Percentiles rank a stretch among this genome's conserved stretches.
phyloP scores from a whole-genome alignment of 2,113 vertebrate genomes.

The Psilopsiagon aurifrons region DNA sequence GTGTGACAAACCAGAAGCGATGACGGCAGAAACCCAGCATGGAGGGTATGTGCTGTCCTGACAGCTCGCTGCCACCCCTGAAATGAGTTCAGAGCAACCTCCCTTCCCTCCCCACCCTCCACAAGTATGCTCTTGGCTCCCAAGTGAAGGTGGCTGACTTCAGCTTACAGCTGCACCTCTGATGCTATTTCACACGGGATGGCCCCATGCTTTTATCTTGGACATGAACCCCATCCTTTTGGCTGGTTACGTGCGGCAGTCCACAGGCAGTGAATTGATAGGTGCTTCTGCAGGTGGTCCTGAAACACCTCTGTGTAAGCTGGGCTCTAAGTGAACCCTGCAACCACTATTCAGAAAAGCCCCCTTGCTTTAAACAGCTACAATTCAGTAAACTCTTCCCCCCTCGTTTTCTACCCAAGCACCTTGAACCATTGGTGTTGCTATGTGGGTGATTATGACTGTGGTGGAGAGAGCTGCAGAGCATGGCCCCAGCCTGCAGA shows the following conservation, averaged over 20 bases:
- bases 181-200: fast-evolving
- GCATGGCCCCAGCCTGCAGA: too few species aligned
- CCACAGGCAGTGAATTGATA: fast-evolving
- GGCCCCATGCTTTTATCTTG: not conserved
- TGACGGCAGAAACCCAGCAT: not conserved
- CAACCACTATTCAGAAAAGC: fast-evolving
- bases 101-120: not conserved
- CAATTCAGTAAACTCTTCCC: not conserved
- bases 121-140: not conserved
- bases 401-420: not conserved
- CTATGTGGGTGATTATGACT: not conserved
- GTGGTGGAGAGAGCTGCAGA: not conserved
- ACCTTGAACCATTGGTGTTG: not conserved
- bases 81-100: not conserved
- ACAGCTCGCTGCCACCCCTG: not conserved
- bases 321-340: not conserved
- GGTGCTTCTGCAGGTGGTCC: not conserved
- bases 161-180: not conserved
- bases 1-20: not conserved
- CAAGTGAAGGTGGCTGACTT: fast-evolving
- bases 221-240: fast-evolving
- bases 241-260: not conserved
- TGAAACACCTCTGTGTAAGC: not conserved
- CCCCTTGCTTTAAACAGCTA: not conserved
- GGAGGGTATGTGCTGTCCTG: not conserved